phyloP scores from a whole-genome alignment of 2,113 vertebrate species.

The Brachyhypopomus occidentalis region DNA sequence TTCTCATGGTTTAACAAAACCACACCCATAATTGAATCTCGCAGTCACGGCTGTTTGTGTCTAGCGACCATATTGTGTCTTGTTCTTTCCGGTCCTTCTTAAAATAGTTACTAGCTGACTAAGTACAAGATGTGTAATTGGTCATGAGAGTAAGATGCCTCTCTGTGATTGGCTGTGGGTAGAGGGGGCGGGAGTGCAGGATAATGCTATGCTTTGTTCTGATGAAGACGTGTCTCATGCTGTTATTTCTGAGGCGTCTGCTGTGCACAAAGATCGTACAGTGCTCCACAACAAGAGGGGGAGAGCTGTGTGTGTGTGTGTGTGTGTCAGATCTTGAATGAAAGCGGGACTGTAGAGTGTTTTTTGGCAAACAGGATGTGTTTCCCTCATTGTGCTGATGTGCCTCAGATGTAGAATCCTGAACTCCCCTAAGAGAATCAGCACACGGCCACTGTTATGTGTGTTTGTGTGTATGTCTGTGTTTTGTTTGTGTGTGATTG shows the following conservation, averaged over 20 bases:
- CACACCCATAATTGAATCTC: background rate
- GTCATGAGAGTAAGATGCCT: no score
- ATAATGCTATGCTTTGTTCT: no score
- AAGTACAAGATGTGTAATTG: no score
- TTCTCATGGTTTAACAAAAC: slow-evolving; percentile 15
- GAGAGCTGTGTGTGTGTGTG: background rate
- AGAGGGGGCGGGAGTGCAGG: no score
- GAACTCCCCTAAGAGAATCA: background rate
- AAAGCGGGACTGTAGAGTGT: background rate
- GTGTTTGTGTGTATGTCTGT: background rate
- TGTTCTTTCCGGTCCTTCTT: no score
- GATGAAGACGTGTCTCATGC: no score
- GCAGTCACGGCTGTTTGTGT: no score
- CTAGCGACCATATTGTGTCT: no score
- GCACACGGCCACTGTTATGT: background rate
- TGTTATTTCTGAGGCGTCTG: no score
- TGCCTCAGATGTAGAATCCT: background rate
- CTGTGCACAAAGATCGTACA: no score
- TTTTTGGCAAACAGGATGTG: background rate
- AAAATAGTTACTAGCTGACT: no score
- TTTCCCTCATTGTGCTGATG: background rate
- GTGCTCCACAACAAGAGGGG: background rate
- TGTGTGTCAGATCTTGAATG: background rate
- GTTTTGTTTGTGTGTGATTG: background rate
- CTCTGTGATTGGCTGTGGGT: no score